Evolutionary conservation across 2,113 vertebrate species (phyloP).

Genomic region (Phoxinus phoxinus): DNA sequence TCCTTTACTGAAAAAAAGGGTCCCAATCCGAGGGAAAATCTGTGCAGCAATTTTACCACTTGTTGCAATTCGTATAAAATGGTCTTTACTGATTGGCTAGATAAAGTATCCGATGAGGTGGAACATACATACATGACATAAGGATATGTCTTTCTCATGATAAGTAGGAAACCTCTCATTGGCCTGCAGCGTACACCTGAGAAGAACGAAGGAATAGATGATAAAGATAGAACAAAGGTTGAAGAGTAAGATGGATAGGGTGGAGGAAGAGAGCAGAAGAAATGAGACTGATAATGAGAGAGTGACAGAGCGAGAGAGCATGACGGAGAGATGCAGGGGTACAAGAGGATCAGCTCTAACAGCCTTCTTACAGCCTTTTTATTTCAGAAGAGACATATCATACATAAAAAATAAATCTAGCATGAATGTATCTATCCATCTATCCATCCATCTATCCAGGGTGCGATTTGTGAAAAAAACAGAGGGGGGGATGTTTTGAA

Average conservation of each 20-base stretch:
- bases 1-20: not conserved
- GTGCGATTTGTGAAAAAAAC: too few relatives aligned
- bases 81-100: not conserved
- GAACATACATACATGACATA: conserved; percentile 14
- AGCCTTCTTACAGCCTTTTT: conserved; percentile 38
- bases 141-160: not conserved
- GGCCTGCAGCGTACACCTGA: conserved; percentile 46
- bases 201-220: conserved; percentile 33
- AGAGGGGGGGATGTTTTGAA: too few relatives aligned
- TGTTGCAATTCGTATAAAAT: not conserved
- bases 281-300: conserved; percentile 10
- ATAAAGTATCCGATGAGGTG: not conserved
- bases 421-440: not conserved
- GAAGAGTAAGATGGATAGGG: conserved; percentile 21
- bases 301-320: not conserved
- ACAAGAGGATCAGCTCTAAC: conserved; percentile 35
- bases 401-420: conserved; percentile 31
- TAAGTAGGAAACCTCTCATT: conserved; percentile 23
- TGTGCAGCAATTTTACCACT: not conserved
- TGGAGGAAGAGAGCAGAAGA: conserved; percentile 30
- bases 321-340: not conserved
- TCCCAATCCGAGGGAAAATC: not conserved
- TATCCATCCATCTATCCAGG: not conserved
- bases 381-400: conserved; percentile 30
- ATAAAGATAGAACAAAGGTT: conserved; percentile 39